Conservation (phyloP, 2,797 vertebrate species). For the Emys orbicularis region DNA sequence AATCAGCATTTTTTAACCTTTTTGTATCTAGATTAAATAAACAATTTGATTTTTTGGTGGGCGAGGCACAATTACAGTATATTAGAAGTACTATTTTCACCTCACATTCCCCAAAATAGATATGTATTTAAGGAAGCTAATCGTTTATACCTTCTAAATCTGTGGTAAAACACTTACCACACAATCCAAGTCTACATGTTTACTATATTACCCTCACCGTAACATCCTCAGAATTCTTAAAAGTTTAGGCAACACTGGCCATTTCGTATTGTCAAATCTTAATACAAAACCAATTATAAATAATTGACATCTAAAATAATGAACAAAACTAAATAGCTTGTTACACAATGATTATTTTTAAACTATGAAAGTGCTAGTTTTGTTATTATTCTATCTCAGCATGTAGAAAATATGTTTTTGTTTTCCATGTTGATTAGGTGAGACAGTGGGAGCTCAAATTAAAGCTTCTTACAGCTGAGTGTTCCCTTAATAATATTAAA, state of each 20-base stretch:
- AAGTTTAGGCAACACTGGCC: neutral
- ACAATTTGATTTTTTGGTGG: neutral
- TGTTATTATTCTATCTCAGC: neutral
- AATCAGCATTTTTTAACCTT: neutral
- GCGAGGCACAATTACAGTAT: neutral
- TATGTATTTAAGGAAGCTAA: neutral
- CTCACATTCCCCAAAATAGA: neutral
- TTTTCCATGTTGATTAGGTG: neutral
- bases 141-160: neutral
- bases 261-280: neutral
- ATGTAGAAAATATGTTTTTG: neutral
- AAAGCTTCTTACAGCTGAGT: neutral
- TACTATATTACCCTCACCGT: neutral
- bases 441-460: neutral
- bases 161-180: neutral
- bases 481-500: neutral
- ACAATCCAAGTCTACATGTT: neutral
- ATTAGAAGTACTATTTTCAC: neutral
- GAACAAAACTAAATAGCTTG: neutral
- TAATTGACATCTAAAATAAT: neutral
- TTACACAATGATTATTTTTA: neutral
- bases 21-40: neutral
- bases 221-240: neutral
- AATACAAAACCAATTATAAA: neutral
- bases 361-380: neutral